Evolutionary conservation across 2,113 vertebrate species (phyloP).

Genomic region (Rhynchomys soricoides): DNA sequence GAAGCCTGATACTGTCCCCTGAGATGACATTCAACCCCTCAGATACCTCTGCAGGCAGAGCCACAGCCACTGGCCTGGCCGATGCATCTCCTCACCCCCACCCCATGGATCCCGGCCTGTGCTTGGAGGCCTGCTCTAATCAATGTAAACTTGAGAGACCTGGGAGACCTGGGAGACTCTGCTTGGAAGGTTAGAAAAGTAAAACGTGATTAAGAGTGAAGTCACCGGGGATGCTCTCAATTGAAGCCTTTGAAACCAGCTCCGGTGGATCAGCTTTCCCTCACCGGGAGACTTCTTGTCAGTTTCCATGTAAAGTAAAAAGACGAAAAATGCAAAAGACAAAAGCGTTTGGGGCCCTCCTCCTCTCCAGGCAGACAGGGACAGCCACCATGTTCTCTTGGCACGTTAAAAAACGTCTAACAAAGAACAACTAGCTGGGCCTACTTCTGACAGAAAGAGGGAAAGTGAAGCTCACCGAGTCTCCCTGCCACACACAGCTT

Average conservation of each 20-base stretch:
- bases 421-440: slow-evolving; percentile 70
- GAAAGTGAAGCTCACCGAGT: neutral
- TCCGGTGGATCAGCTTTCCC: slow-evolving; percentile 59
- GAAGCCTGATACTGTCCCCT: slow-evolving; percentile 94
- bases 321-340: slow-evolving; percentile 55
- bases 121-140: slow-evolving; percentile 61
- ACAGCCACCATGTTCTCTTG: slow-evolving; percentile 33
- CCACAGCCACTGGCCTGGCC: slow-evolving; percentile 72
- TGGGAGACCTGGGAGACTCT: neutral
- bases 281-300: slow-evolving; percentile 52
- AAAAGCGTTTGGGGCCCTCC: slow-evolving; percentile 5
- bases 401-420: slow-evolving; percentile 66
- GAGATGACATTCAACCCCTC: slow-evolving; percentile 91
- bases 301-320: slow-evolving; percentile 44
- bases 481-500: neutral
- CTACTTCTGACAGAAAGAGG: slow-evolving; percentile 66
- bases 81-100: slow-evolving; percentile 73
- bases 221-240: slow-evolving; percentile 55
- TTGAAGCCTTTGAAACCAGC: slow-evolving; percentile 66
- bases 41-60: slow-evolving; percentile 82
- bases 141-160: slow-evolving; percentile 55
- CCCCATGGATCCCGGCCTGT: neutral
- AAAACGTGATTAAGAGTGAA: slow-evolving; percentile 66
- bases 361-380: neutral
- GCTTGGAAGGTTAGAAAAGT: slow-evolving; percentile 42